Conservation (phyloP, 2,113 vertebrate genomes). For the Thamnophis sirtalis region DNA sequence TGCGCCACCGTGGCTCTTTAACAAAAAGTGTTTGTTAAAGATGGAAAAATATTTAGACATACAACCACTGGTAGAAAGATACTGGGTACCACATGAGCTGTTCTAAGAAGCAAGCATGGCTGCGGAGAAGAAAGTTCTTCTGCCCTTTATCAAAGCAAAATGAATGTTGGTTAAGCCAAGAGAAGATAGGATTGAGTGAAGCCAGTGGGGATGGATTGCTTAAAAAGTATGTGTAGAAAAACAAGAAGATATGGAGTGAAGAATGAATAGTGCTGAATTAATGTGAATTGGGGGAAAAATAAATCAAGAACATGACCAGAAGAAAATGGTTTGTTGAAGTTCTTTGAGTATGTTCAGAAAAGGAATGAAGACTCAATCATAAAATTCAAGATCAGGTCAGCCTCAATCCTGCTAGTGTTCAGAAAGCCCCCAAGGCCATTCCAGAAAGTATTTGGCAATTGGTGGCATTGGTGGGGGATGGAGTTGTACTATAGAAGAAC, state of each 20-base stretch:
- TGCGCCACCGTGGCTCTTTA: too few species aligned
- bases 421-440: background rate
- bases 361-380: background rate
- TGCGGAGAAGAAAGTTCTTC: background rate
- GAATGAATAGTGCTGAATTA: background rate
- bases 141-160: background rate
- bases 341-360: background rate
- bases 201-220: background rate
- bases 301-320: background rate
- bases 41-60: background rate
- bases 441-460: background rate
- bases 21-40: background rate
- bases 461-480: background rate
- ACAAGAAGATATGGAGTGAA: background rate
- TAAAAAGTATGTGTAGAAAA: background rate
- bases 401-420: background rate
- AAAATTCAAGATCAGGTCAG: background rate
- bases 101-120: background rate
- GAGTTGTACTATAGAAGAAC: background rate
- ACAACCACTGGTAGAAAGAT: background rate
- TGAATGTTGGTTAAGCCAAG: background rate
- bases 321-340: background rate
- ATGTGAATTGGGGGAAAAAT: background rate
- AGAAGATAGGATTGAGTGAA: background rate
- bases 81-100: background rate